Evolutionary conservation across 2,797 vertebrate species (phyloP).

Genomic region (Antrozous pallidus): DNA sequence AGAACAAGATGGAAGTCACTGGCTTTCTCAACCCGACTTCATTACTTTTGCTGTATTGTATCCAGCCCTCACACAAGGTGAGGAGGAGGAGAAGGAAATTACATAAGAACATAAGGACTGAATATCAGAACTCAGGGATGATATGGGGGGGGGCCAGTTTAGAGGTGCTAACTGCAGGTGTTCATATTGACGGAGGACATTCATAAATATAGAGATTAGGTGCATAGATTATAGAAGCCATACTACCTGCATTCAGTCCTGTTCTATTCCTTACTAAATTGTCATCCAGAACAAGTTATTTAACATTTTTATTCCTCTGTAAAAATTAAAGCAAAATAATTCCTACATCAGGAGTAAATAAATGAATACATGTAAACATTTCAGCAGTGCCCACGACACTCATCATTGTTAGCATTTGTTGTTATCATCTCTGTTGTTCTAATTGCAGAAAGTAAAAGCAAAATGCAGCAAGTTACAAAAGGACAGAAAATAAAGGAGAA

Average conservation of each 20-base stretch:
- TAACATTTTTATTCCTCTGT: background rate
- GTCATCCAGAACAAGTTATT: background rate
- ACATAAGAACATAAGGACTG: background rate
- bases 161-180: background rate
- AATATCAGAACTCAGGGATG: background rate
- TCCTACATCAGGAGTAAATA: background rate
- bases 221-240: background rate
- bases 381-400: background rate
- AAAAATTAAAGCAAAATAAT: background rate
- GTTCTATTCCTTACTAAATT: background rate
- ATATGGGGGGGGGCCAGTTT: background rate
- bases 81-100: background rate
- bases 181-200: background rate
- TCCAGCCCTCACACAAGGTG: background rate
- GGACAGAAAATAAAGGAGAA: conserved; percentile 7
- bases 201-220: background rate
- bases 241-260: background rate
- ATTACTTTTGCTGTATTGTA: background rate
- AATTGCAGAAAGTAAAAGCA: background rate
- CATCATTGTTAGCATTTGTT: background rate
- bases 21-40: background rate
- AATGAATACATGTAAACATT: background rate
- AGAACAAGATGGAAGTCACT: background rate
- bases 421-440: background rate
- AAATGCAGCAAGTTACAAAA: background rate